Conservation (phyloP, 2,888 invertebrate species). For the Cordilura impudica region DNA sequence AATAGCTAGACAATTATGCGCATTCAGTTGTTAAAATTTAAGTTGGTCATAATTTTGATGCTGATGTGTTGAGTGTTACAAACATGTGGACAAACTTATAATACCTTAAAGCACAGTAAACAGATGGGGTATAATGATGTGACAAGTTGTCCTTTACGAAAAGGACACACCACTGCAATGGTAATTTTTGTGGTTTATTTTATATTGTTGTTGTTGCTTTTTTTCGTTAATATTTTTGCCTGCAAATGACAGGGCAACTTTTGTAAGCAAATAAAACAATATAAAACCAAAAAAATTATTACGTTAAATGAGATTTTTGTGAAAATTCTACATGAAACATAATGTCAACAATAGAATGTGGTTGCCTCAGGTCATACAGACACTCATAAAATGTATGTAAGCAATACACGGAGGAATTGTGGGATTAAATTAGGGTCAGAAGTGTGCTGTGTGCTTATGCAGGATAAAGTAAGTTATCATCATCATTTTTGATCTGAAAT, state of each 20-base stretch:
- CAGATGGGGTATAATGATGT: neutral
- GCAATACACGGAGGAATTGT: too few relatives aligned
- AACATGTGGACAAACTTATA: neutral
- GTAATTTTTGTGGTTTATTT: slow-evolving; percentile 11
- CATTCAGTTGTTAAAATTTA: too few relatives aligned
- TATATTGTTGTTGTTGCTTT: neutral
- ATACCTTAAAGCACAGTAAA: too few relatives aligned
- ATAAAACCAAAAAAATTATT: neutral
- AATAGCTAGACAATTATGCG: too few relatives aligned
- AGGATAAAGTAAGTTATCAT: too few relatives aligned
- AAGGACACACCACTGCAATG: neutral
- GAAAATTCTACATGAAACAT: slow-evolving; percentile 15
- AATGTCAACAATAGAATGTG: slow-evolving; percentile 17
- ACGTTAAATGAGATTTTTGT: slow-evolving; percentile 20
- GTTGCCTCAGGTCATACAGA: neutral
- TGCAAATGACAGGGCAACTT: neutral
- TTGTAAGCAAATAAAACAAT: neutral
- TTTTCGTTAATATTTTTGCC: neutral
- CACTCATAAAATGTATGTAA: neutral
- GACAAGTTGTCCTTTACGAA: slow-evolving; percentile 3
- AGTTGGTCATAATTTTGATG: too few relatives aligned
- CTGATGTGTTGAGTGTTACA: too few relatives aligned
- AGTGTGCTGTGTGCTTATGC: too few relatives aligned
- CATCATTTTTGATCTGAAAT: too few relatives aligned
- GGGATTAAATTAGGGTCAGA: too few relatives aligned